Base-by-base conservation (phyloP, 2,113 vertebrate species). In the Todiramphus chloris region DNA sequence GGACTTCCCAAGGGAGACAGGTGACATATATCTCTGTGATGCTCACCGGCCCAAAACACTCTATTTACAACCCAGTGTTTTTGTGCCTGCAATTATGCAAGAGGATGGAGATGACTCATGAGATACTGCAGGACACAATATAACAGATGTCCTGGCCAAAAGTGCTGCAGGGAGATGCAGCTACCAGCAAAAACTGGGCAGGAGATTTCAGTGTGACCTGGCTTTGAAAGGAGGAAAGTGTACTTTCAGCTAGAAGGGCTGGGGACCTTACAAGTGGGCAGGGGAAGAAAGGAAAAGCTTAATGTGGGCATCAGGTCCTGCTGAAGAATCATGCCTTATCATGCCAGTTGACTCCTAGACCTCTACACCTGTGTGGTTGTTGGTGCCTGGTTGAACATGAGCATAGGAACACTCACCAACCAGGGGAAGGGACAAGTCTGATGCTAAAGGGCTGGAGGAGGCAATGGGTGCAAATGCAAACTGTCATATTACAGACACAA, bases 211-310 rank as follows among this genome's bases (percentile, higher is more conserved):
- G 27, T 23, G 35, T 50, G 85, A 44, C 68, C 33, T 1, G 2
- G 53, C 83, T 93, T 90, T 59, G 84, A 83, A 91, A 30, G 28
- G 11, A 73, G 31, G 50, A 91, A 80, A n/a, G 17, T 60, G 17
- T 51, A 17, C 5, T 67, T 89, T 70, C 41, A 86, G 30, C 33
- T 82, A 55, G 44, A 90, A 74, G 28, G 5, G 9, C 37, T 53
- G 11, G 7, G 7, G 44, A 70, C n/a, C 27, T 91, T 43, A 64
- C 51, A 87, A 33, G 28, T 86, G 72, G 37, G 13, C 21, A 66
- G 13, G 3, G 31, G 6, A 80, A 25, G 37, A 70, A 90, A 80
- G n/a, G 9, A 44, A 66, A 77, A 83, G 9, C 15, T 62, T 16
- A 7, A 8, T 41, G 28, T 39, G 50, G 35, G 27, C 39, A 88